A percentile compares a stretch with the other conserved stretches of the same genome.
phyloP scores from a whole-genome alignment of 2,113 vertebrate genomes.

The Spilogale gracilis region DNA sequence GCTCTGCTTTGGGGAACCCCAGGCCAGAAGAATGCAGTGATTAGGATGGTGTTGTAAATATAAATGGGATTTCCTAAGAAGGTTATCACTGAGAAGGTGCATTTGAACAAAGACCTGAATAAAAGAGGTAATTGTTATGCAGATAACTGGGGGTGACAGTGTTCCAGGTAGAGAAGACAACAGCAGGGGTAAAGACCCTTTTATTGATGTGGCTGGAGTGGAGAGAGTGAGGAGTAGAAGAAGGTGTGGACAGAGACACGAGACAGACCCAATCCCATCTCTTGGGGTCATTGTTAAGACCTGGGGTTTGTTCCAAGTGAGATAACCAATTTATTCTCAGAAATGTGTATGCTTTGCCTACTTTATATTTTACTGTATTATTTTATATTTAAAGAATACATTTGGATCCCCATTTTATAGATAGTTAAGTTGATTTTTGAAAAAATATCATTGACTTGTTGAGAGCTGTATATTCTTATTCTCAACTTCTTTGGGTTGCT shows the following conservation, averaged over 20 bases:
- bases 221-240: neutral
- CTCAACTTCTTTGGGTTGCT: neutral
- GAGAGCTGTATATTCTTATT: neutral
- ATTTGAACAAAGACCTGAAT: neutral
- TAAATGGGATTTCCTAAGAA: neutral
- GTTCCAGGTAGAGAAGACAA: neutral
- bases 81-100: neutral
- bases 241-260: neutral
- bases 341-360: neutral
- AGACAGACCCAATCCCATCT: neutral
- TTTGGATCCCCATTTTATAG: neutral
- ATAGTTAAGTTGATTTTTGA: neutral
- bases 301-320: neutral
- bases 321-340: neutral
- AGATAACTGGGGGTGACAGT: neutral
- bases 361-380: neutral
- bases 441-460: neutral
- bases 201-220: neutral
- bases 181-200: neutral
- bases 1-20: too few species aligned
- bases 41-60: neutral
- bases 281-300: too few species aligned
- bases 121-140: neutral
- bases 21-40: neutral
- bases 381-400: neutral